Conservation (phyloP, 2,113 vertebrate species). For the Falco punctatus region DNA sequence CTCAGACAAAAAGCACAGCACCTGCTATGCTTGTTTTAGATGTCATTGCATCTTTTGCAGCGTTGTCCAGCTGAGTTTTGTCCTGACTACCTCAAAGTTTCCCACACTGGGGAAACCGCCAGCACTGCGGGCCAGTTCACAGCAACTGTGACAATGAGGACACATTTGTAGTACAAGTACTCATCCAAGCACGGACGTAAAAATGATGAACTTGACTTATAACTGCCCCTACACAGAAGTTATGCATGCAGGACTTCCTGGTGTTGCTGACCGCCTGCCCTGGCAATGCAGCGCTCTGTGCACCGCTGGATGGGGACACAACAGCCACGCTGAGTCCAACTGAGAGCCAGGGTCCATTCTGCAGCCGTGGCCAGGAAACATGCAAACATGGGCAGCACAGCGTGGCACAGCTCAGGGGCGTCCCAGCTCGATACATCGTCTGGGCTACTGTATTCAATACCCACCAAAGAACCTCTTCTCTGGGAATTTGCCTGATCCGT, state of each 20-base stretch:
- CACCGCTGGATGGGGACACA: not conserved
- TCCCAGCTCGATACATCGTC: not conserved
- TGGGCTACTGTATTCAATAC: not conserved
- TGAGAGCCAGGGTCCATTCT: not conserved
- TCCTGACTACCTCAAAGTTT: not conserved
- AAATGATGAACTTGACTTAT: not conserved
- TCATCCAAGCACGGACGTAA: not conserved
- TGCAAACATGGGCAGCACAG: not conserved
- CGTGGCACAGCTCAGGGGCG: not conserved
- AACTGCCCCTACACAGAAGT: not conserved
- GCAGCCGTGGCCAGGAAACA: not conserved
- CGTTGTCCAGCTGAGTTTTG: not conserved
- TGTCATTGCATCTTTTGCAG: not conserved
- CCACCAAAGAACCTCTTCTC: not conserved
- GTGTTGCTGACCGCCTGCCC: not conserved
- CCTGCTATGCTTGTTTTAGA: too few relatives aligned
- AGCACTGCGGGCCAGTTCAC: not conserved
- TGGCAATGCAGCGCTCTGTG: not conserved
- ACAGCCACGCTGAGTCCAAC: too few relatives aligned
- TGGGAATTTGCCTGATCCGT: not conserved
- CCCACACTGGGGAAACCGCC: not conserved
- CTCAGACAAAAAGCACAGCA: not conserved
- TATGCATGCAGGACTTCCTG: fast-evolving
- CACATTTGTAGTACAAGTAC: not conserved
- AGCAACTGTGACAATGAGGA: fast-evolving